These are phyloP conservation scores for Pyrocephalus nanus DNA, from an alignment of 2,797 vertebrate genomes.

Conservation along the genomic window DNA sequence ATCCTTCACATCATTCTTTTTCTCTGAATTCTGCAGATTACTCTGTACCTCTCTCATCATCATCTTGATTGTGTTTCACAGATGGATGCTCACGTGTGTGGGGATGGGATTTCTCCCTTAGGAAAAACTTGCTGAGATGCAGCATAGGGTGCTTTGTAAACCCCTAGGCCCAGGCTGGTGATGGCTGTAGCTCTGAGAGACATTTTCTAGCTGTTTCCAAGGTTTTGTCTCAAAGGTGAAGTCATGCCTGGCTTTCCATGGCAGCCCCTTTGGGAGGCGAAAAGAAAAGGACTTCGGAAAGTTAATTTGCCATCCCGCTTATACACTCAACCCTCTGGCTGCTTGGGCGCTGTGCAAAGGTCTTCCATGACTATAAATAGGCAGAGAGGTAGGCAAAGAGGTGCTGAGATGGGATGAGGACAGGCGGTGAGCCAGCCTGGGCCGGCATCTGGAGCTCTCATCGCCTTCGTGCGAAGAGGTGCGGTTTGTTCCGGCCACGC, in stretches of 20 bases:
- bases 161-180: not conserved
- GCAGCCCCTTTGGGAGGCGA: not conserved
- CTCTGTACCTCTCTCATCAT: not conserved
- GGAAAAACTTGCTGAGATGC: accelerated
- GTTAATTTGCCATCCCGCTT: slow-evolving; percentile 22
- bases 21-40: not conserved
- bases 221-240: not conserved
- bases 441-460: not conserved
- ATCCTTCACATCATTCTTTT: not conserved
- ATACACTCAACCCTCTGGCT: not conserved
- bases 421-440: not conserved
- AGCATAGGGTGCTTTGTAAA: not conserved
- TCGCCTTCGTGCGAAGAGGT: not conserved
- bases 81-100: accelerated
- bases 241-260: accelerated
- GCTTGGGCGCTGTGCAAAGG: not conserved
- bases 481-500: not conserved
- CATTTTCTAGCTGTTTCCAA: not conserved
- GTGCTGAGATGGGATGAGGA: not conserved
- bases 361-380: slow-evolving; percentile 54
- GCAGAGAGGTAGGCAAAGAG: slow-evolving; percentile 45
- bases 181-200: not conserved
- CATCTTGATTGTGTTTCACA: not conserved
- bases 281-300: not conserved
- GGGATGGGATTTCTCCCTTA: not conserved